Percentiles rank a stretch among this genome's conserved stretches.
These are phyloP conservation scores for Patella caerulea DNA, from an alignment of 2,888 invertebrate genomes.

Conservation along the genomic window DNA sequence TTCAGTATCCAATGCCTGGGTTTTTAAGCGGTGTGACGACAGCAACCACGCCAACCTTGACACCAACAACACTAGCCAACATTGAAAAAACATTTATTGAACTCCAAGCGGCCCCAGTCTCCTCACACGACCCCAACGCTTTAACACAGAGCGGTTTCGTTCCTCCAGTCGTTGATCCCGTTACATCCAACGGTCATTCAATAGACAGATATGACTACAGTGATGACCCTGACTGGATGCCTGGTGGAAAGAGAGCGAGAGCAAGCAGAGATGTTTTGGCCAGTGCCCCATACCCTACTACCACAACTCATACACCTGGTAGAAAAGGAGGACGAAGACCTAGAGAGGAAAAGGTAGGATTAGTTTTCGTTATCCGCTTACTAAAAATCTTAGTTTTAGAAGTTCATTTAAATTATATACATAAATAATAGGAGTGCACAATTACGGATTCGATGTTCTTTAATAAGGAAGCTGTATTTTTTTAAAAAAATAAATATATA, in stretches of 20 bases:
- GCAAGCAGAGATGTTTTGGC: constrained; percentile 16
- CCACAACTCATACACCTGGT: constrained; percentile 7
- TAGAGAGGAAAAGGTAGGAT: constrained; percentile 25
- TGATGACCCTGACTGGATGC: constrained; percentile 53
- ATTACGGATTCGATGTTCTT: no score
- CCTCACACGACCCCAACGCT: constrained; percentile 44
- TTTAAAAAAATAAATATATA: no score
- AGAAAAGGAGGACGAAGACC: constrained; percentile 21
- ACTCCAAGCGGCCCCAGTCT: constrained; percentile 79
- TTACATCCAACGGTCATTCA: constrained; percentile 36
- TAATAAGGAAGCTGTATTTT: no score
- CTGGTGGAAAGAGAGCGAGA: constrained; percentile 42
- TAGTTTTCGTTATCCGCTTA: no score
- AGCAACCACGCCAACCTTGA: constrained; percentile 92
- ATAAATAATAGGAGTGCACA: no score
- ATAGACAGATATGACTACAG: constrained; percentile 51
- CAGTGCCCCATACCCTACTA: constrained; percentile 10
- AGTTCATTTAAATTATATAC: no score
- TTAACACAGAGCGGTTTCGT: constrained; percentile 89
- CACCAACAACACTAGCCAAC: constrained; percentile 90
- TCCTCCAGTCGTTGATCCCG: constrained; percentile 77
- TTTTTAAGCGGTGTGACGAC: constrained; percentile 83
- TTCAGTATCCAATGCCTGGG: constrained; percentile 58
- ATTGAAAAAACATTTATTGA: constrained; percentile 94
- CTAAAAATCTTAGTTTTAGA: no score